Conservation (phyloP, 2,888 invertebrate genomes). For the Synanthedon andrenaeformis region DNA sequence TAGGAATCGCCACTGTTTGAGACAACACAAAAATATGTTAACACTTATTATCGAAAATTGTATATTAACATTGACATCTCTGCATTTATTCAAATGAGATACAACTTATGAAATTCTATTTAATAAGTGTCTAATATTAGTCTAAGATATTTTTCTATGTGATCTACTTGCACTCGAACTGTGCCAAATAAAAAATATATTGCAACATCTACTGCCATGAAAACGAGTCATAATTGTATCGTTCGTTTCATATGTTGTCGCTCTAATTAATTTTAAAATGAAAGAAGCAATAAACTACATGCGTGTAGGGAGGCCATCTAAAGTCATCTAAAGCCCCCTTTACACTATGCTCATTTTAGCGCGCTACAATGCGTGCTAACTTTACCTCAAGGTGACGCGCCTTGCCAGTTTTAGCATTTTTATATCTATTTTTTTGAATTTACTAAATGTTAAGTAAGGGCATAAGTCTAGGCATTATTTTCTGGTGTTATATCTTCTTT, state of each 20-base stretch:
- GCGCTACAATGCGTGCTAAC: too few species aligned
- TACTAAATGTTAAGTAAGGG: too few species aligned
- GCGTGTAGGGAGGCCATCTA: too few species aligned
- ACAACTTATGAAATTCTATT: slow-evolving; percentile 35
- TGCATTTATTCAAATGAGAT: slow-evolving; percentile 65
- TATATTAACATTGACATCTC: slow-evolving; percentile 35
- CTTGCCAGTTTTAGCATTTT: too few species aligned
- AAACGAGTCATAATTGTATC: neutral
- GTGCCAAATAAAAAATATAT: neutral
- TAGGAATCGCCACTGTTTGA: too few species aligned
- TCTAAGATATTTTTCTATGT: neutral
- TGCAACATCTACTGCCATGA: neutral
- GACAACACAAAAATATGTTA: too few species aligned
- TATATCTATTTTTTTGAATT: too few species aligned
- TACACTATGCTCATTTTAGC: too few species aligned
- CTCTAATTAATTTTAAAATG: neutral
- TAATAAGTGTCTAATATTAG: slow-evolving; percentile 11
- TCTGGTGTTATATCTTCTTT: too few species aligned
- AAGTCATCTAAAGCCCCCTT: too few species aligned
- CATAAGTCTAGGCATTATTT: too few species aligned
- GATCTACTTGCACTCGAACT: neutral
- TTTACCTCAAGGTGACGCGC: too few species aligned
- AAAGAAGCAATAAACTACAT: neutral
- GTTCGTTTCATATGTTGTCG: neutral
- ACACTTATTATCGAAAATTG: slow-evolving; percentile 35